These are phyloP conservation scores for Petrolisthes manimaculis DNA, from an alignment of 2,888 invertebrate genomes.

Conservation along the genomic window DNA sequence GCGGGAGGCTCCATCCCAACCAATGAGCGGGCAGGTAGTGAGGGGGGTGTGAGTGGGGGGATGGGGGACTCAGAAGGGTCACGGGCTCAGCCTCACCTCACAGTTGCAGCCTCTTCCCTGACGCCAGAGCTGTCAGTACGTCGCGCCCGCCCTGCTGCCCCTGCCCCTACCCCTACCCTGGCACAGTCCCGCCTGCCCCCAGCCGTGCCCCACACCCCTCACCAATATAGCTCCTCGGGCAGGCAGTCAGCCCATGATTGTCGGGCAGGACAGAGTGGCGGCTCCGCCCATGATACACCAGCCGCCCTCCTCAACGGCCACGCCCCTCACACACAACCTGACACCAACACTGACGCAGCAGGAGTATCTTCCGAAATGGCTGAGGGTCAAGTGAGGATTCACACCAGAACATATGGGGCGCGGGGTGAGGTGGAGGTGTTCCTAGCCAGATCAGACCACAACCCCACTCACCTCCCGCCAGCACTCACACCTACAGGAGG, in stretches of 20 bases:
- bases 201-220: conserved; percentile 9
- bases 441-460: conserved; percentile 52
- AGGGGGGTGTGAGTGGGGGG: conserved; percentile 31
- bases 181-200: conserved; percentile 6
- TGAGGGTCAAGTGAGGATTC: conserved; percentile 57
- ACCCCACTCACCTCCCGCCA: conserved; percentile 15
- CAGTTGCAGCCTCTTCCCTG: conserved; percentile 18
- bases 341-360: neutral
- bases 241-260: conserved; percentile 53
- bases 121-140: conserved; percentile 40
- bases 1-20: conserved; percentile 6
- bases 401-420: conserved; percentile 65
- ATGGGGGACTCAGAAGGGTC: conserved; percentile 29
- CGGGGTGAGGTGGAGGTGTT: conserved; percentile 66
- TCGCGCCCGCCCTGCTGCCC: conserved; percentile 24
- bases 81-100: conserved; percentile 16
- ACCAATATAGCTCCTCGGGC: conserved; percentile 57
- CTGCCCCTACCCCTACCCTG: conserved; percentile 17
- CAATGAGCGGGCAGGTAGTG: conserved; percentile 28
- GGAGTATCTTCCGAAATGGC: conserved; percentile 28
- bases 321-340: conserved; percentile 5
- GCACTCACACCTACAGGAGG: conserved; percentile 60
- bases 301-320: neutral
- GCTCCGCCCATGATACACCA: conserved; percentile 34
- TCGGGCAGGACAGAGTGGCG: conserved; percentile 46